Conservation (phyloP, 2,113 vertebrate genomes). For the Protomyctophum bolini region DNA sequence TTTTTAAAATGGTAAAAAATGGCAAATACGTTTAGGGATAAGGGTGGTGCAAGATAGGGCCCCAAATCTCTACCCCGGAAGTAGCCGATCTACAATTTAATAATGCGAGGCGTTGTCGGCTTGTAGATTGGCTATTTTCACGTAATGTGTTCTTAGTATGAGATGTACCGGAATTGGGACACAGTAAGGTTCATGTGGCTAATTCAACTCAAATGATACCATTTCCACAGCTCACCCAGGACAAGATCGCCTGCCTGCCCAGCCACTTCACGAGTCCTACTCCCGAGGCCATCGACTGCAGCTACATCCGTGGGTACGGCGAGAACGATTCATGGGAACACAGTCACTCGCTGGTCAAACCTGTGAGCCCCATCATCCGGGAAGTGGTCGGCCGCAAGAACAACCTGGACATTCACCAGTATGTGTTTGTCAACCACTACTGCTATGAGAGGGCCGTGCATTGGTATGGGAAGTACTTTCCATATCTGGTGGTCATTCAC, state of each 20-base stretch:
- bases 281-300: constrained; percentile 73
- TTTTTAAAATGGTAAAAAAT: no score
- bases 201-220: neutral
- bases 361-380: constrained; percentile 45
- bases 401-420: constrained; percentile 88
- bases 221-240: constrained; percentile 85
- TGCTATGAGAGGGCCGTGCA: constrained; percentile 89
- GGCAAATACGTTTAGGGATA: no score
- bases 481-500: constrained; percentile 89
- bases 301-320: constrained; percentile 65
- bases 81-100: no score
- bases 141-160: no score
- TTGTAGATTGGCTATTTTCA: no score
- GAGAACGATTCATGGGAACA: constrained; percentile 54
- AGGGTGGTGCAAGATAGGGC: no score
- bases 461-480: constrained; percentile 93
- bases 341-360: constrained; percentile 21
- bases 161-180: no score
- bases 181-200: neutral
- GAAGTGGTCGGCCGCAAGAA: constrained; percentile 84
- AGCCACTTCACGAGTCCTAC: constrained; percentile 73
- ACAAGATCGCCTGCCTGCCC: constrained; percentile 90
- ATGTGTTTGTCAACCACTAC: constrained; percentile 88
- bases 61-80: no score
- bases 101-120: no score